phyloP scores from a whole-genome alignment of 2,797 vertebrate genomes.

The Chiroxiphia lanceolata region DNA sequence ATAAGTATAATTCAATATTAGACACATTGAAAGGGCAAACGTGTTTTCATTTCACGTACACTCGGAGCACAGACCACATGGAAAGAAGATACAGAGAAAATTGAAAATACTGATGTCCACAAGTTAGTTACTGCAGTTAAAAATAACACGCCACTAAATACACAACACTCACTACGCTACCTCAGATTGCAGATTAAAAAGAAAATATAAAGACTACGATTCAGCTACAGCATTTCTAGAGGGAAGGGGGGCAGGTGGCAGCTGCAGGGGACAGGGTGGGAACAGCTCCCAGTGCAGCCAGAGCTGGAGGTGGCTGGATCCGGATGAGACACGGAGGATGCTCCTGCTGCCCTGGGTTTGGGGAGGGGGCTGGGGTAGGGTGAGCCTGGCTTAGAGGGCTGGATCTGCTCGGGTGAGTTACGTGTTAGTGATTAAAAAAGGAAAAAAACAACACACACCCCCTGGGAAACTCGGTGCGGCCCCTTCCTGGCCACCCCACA shows the following conservation, averaged over 20 bases:
- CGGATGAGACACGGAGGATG: neutral
- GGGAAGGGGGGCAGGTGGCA: slow-evolving; percentile 8
- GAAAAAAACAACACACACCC: neutral
- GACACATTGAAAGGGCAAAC: slow-evolving; percentile 75
- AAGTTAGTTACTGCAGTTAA: slow-evolving; percentile 65
- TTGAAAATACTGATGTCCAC: slow-evolving; percentile 69
- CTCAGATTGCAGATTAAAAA: slow-evolving; percentile 69
- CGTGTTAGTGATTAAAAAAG: slow-evolving; percentile 28
- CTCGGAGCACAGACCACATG: slow-evolving; percentile 74
- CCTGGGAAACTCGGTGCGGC: neutral
- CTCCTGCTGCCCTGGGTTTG: slow-evolving; percentile 5
- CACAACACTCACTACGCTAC: slow-evolving; percentile 63
- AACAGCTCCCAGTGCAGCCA: slow-evolving; percentile 47
- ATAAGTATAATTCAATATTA: slow-evolving; percentile 78
- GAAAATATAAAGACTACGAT: slow-evolving; percentile 69
- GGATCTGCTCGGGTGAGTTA: neutral
- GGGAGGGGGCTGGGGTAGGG: neutral
- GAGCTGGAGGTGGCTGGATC: neutral
- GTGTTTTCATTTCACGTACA: slow-evolving; percentile 75
- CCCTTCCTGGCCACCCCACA: neutral
- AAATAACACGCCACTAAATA: slow-evolving; percentile 71
- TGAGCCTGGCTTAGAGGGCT: neutral
- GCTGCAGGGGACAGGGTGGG: slow-evolving; percentile 51
- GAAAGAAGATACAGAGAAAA: slow-evolving; percentile 61
- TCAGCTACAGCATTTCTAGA: slow-evolving; percentile 63